These are phyloP conservation scores for Tauraco hartlaubi DNA, from an alignment of 2,797 vertebrate species.

Conservation along the genomic window DNA sequence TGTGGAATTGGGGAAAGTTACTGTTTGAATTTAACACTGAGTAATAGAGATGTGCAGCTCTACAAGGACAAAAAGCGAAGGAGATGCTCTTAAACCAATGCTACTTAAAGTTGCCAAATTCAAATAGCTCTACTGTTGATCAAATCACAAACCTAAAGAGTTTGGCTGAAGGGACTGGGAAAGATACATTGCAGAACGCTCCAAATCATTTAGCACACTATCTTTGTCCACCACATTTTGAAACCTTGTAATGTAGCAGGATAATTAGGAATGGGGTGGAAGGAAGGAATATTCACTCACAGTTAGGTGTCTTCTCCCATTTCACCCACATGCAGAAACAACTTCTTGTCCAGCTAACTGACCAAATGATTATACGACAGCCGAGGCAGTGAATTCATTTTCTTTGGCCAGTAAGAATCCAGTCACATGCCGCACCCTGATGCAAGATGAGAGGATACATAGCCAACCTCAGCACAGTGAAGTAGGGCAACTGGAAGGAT, in stretches of 20 bases:
- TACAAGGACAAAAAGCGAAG: background rate
- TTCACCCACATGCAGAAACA: background rate
- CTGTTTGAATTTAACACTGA: background rate
- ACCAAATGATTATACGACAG: background rate
- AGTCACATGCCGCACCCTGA: constrained; percentile 45
- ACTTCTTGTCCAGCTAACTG: background rate
- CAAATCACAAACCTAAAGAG: background rate
- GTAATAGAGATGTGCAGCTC: background rate
- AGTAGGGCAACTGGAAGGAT: constrained; percentile 14
- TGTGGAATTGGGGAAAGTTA: background rate
- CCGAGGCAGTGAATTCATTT: background rate
- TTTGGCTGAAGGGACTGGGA: background rate
- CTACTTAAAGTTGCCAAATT: background rate
- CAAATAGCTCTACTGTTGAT: background rate
- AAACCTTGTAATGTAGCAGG: background rate
- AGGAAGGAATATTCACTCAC: background rate
- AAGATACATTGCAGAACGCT: background rate
- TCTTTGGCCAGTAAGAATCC: constrained; percentile 8
- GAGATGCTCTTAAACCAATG: background rate
- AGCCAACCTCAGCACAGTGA: constrained; percentile 18
- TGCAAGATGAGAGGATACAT: constrained; percentile 22
- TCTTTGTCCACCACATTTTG: background rate
- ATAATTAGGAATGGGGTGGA: background rate
- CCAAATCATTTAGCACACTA: background rate
- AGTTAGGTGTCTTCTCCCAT: background rate